phyloP scores from a whole-genome alignment of 2,888 invertebrate genomes.

The Choreutis nemorana region DNA sequence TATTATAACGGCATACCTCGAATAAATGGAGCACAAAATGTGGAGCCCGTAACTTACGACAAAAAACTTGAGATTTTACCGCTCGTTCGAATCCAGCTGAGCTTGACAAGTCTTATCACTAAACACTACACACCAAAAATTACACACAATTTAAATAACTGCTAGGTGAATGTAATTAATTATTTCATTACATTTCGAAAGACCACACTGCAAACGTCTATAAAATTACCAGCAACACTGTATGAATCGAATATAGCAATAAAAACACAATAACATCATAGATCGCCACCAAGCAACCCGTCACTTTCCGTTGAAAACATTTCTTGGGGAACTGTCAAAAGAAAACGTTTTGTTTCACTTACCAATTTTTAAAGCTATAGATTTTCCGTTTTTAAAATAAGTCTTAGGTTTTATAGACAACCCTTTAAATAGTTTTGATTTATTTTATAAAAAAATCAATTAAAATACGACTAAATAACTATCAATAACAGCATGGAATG shows the following conservation, averaged over 20 bases:
- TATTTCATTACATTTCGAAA: too few species aligned
- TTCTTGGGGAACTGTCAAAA: too few species aligned
- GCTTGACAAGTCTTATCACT: slow-evolving; percentile 52
- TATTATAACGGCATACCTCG: slow-evolving; percentile 58
- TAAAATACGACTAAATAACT: too few species aligned
- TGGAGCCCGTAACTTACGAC: slow-evolving; percentile 35
- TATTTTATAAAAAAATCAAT: too few species aligned
- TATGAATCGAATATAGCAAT: slow-evolving; percentile 5
- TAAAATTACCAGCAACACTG: slow-evolving; percentile 2
- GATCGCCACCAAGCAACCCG: slow-evolving; percentile 4
- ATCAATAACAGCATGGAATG: too few species aligned
- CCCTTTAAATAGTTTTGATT: too few species aligned
- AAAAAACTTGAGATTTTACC: slow-evolving; percentile 58
- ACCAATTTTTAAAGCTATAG: too few species aligned
- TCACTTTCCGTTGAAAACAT: slow-evolving; percentile 5
- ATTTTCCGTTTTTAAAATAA: too few species aligned
- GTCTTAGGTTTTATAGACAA: too few species aligned
- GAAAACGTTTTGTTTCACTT: too few species aligned
- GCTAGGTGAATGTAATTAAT: too few species aligned
- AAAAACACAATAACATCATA: slow-evolving; percentile 8
- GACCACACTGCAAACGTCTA: not conserved
- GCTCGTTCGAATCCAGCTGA: slow-evolving; percentile 57
- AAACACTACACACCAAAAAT: slow-evolving; percentile 18
- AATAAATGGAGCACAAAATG: slow-evolving; percentile 55
- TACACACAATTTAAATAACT: too few species aligned